Evolutionary conservation across 2,888 invertebrate genomes (phyloP).

Genomic region (Netelia virgata): DNA sequence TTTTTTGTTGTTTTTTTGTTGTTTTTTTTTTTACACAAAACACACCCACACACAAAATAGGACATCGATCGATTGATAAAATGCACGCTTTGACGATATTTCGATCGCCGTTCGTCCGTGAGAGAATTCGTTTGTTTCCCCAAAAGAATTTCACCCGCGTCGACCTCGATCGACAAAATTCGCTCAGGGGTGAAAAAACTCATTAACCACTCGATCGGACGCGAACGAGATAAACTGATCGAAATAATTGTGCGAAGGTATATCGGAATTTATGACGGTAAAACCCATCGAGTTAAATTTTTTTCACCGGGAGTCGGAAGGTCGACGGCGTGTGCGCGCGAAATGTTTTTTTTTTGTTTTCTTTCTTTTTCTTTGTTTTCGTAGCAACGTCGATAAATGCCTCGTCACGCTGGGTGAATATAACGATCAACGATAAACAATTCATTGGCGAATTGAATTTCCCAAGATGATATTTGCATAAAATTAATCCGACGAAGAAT

Average conservation of each 20-base stretch:
- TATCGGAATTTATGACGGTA: too few relatives aligned
- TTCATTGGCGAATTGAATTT: too few relatives aligned
- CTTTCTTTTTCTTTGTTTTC: too few relatives aligned
- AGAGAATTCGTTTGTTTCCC: constrained; percentile 51
- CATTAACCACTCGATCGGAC: constrained; percentile 31
- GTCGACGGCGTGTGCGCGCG: background rate
- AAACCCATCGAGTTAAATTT: too few relatives aligned
- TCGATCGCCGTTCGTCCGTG: constrained; percentile 47
- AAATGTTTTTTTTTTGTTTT: background rate
- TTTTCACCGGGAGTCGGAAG: too few relatives aligned
- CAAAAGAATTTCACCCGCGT: constrained; percentile 18
- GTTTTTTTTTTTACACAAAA: background rate
- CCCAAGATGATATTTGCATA: background rate
- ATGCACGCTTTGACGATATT: constrained; percentile 51
- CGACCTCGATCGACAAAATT: constrained; percentile 31
- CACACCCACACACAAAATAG: constrained; percentile 48
- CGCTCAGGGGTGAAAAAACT: constrained; percentile 47
- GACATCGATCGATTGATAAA: constrained; percentile 60
- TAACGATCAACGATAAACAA: too few relatives aligned
- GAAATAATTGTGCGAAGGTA: background rate
- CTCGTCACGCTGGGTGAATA: too few relatives aligned
- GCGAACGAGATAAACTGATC: background rate
- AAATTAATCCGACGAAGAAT: background rate
- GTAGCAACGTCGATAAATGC: too few relatives aligned
- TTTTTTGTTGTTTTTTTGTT: too few relatives aligned